These are phyloP conservation scores for Clavelina lepadiformis DNA, from an alignment of 23 tunicate genomes.

Conservation along the genomic window DNA sequence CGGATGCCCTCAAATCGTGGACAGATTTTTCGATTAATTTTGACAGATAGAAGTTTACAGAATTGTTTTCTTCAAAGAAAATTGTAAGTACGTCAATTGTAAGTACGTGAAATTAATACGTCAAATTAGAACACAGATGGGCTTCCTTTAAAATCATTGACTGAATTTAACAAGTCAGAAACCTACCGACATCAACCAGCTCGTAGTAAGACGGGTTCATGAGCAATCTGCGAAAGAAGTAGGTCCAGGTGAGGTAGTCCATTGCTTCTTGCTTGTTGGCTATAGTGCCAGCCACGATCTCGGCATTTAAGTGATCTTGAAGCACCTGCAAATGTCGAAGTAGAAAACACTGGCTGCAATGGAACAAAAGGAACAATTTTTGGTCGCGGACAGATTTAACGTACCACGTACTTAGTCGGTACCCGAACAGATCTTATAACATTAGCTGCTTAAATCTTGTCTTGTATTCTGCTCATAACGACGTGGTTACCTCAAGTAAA, in stretches of 20 bases:
- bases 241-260: constrained; percentile 97
- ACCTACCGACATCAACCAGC: constrained; percentile 58
- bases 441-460: too few relatives aligned
- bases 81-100: too few relatives aligned
- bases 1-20: constrained; percentile 41
- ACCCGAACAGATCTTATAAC: too few relatives aligned
- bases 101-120: constrained; percentile 8
- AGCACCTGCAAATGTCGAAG: too few relatives aligned
- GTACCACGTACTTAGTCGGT: too few relatives aligned
- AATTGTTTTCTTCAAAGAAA: constrained; percentile 53
- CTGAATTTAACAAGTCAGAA: background rate
- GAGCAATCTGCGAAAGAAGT: constrained; percentile 82
- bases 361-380: too few relatives aligned
- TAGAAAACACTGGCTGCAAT: too few relatives aligned
- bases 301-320: constrained; percentile 92
- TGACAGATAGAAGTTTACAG: constrained; percentile 73
- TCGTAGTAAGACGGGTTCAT: constrained; percentile 95
- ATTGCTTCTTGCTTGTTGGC: constrained; percentile 82
- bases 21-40: constrained; percentile 55
- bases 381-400: too few relatives aligned
- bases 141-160: background rate
- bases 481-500: constrained; percentile 61
- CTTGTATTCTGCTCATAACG: too few relatives aligned
- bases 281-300: constrained; percentile 92
- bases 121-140: background rate